Evolutionary conservation across 1,140 invertebrate species (phyloP).

Genomic region (Pemphigus obesinymphae): DNA sequence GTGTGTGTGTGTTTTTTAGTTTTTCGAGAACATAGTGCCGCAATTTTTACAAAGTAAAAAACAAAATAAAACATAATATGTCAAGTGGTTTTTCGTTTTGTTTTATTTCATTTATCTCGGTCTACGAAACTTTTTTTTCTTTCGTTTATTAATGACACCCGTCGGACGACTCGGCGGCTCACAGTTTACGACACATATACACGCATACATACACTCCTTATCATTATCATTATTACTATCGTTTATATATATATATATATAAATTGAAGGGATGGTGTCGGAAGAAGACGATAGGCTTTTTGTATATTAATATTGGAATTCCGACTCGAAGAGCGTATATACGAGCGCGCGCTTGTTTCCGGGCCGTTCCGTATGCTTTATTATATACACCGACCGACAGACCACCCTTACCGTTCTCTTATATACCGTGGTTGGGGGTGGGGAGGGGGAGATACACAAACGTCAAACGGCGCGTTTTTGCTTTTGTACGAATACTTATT

Average conservation of each 20-base stretch:
- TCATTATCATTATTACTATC: not conserved
- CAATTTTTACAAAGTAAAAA: not conserved
- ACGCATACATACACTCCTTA: not conserved
- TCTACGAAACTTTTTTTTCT: not conserved
- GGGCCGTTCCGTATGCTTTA: not conserved
- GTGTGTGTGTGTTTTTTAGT: not conserved
- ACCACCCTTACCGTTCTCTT: not conserved
- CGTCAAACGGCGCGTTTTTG: conserved; percentile 9
- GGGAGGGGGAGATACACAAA: too few species aligned
- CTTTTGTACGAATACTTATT: conserved; percentile 28
- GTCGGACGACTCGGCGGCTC: not conserved
- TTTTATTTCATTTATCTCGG: conserved; percentile 4
- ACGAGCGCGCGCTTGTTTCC: not conserved
- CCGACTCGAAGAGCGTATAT: not conserved
- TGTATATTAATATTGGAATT: conserved; percentile 34
- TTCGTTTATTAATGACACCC: conserved; percentile 23
- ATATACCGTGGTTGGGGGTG: too few species aligned
- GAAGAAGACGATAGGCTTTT: not conserved
- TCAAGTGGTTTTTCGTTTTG: conserved; percentile 3
- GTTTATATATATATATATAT: not conserved
- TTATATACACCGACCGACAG: not conserved
- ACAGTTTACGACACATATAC: not conserved
- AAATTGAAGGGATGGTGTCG: not conserved
- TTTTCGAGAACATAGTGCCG: not conserved
- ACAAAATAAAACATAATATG: not conserved